Evolutionary conservation across 2,113 vertebrate species (phyloP).

Genomic region (Camarhynchus parvulus): DNA sequence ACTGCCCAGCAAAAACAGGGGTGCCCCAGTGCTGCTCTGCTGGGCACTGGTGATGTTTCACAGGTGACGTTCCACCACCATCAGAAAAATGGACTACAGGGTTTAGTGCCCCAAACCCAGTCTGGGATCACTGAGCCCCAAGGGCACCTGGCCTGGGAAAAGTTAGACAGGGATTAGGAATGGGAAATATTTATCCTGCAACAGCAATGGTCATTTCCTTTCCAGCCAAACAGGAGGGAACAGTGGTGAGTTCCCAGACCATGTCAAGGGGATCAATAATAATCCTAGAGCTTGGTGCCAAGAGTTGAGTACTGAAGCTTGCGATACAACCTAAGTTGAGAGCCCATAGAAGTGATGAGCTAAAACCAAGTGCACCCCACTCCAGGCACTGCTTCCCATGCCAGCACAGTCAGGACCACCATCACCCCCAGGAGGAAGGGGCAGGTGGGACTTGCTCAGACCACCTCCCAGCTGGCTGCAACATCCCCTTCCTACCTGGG

Average conservation of each 20-base stretch:
- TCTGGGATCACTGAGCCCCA: background rate
- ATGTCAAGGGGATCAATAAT: background rate
- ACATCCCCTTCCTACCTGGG: background rate
- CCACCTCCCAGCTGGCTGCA: background rate
- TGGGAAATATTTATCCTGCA: background rate
- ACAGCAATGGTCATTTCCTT: background rate
- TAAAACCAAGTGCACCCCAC: background rate
- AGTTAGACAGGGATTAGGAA: background rate
- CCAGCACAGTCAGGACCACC: fast-evolving
- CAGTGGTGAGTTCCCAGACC: fast-evolving
- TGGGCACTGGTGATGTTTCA: background rate
- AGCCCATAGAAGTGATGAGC: background rate
- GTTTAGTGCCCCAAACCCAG: too few species aligned
- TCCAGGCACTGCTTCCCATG: background rate
- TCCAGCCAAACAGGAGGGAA: background rate
- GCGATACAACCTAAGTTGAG: background rate
- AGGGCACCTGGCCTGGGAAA: background rate
- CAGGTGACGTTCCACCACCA: background rate
- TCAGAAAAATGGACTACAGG: fast-evolving
- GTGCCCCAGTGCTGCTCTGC: background rate
- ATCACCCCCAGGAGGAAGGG: too few species aligned
- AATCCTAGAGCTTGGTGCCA: background rate
- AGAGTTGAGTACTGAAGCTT: background rate
- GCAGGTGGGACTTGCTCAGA: background rate
- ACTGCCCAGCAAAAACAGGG: background rate